Percentiles rank a stretch among this genome's conserved stretches.
These are phyloP conservation scores for Adela reaumurella DNA, from an alignment of 2,888 invertebrate genomes.

Conservation along the genomic window DNA sequence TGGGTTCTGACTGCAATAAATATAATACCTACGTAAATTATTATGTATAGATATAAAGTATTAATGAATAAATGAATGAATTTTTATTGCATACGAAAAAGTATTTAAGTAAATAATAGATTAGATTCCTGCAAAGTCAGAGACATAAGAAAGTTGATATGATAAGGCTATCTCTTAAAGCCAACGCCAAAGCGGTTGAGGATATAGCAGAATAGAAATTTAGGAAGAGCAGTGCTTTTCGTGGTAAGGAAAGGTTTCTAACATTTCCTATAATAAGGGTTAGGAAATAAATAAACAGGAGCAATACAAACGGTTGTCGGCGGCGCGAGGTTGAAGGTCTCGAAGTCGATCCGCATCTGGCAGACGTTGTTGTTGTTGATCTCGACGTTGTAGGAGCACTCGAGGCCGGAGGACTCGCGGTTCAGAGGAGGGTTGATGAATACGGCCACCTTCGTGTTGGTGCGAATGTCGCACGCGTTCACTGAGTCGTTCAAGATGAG, in stretches of 20 bases:
- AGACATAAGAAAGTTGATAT: too few relatives aligned
- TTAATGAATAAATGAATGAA: too few relatives aligned
- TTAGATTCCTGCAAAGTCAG: too few relatives aligned
- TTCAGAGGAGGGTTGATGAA: slow-evolving; percentile 47
- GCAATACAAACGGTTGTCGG: slow-evolving; percentile 36
- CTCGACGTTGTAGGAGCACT: slow-evolving; percentile 53
- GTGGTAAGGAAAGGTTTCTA: slow-evolving; percentile 1
- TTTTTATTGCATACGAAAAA: too few relatives aligned
- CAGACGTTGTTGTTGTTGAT: slow-evolving; percentile 59
- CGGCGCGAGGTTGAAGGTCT: slow-evolving; percentile 49
- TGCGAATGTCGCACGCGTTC: slow-evolving; percentile 41
- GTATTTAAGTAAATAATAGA: too few relatives aligned
- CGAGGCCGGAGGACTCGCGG: slow-evolving; percentile 37
- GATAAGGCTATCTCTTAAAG: too few relatives aligned
- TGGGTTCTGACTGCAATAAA: too few relatives aligned
- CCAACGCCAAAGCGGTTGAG: too few relatives aligned
- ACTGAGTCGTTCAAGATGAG: slow-evolving; percentile 19
- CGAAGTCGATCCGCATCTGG: slow-evolving; percentile 58
- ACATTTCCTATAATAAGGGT: background rate
- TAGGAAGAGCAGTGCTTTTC: background rate
- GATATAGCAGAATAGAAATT: background rate
- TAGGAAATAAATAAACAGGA: background rate
- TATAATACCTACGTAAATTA: too few relatives aligned
- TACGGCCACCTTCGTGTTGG: slow-evolving; percentile 38
- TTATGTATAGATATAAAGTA: too few relatives aligned